Evolutionary conservation across 1,140 invertebrate genomes (phyloP), one percentile per base, ranked within the genome.

Genomic region (Cylas formicarius): DNA sequence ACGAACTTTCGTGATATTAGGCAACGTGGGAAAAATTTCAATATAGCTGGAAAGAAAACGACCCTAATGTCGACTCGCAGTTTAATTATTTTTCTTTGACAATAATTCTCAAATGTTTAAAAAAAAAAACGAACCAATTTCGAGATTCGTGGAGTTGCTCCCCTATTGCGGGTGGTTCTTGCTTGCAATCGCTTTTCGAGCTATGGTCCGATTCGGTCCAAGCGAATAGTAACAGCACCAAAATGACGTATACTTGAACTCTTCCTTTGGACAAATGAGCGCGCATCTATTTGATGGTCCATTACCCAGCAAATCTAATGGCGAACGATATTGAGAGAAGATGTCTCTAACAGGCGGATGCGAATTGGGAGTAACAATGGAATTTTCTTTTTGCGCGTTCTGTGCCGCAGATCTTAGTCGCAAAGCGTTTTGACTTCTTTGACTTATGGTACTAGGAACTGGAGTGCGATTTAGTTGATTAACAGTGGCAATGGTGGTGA

Each of bases 281-380:
- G 93, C 95, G 68, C 85, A 97, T 52, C 94, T 77, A 72, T 95
- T 90, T 44, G 81, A 80, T 33, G 94, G 92, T 16, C 93, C 94
- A 73, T 99, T 95, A 22, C 91, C 94, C 13, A 98, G 78, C 31
- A 98, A 66, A 65, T 97, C 93, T 32, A 97, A 64, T 29, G 78
- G 73, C 14, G 73, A 74, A 52, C 71, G 55, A 52, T 54, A 66
- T 57, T 45, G 60, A 4, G 69, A 64, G 52, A 75, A 60, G 53
- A 77, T 61, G 44, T 72, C 66, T 52, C 70, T 67, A 54, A 67
- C 72, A 57, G 73, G 61, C 47, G 58, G 64, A 49, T 61, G 51
- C 48, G 68, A 24, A 20, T 10, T 11, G 34, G 6, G 9, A 36
- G 11, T 10, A 11, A 13, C 2, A 19, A 6, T 29, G 21, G 11